Conservation (phyloP, 2,113 vertebrate species). For the Pygoscelis antarcticus region DNA sequence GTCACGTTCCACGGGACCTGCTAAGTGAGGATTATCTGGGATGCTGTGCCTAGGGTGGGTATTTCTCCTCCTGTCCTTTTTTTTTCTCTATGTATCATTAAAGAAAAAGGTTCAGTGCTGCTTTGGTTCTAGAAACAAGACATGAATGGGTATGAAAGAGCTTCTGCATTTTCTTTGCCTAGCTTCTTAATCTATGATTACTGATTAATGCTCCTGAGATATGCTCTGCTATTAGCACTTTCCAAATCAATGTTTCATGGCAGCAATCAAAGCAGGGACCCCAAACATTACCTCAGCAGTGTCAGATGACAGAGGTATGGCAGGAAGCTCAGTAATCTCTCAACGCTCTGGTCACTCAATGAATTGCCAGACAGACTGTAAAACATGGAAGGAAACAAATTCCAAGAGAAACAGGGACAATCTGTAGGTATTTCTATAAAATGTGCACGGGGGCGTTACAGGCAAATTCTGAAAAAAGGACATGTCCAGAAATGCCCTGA, state of each 20-base stretch:
- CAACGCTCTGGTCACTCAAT: conserved; percentile 71
- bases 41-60: not conserved
- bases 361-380: conserved; percentile 79
- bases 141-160: not conserved
- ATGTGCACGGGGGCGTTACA: accelerated
- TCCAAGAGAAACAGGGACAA: not conserved
- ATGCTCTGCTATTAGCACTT: not conserved
- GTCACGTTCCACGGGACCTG: not conserved
- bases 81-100: not conserved
- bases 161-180: not conserved
- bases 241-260: not conserved
- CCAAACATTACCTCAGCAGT: conserved; percentile 78
- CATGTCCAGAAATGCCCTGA: not conserved
- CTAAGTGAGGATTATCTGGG: not conserved
- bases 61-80: not conserved
- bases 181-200: not conserved
- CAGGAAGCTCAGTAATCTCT: conserved; percentile 73
- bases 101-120: not conserved
- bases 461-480: not conserved
- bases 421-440: not conserved
- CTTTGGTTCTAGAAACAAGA: not conserved
- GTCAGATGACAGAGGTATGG: conserved; percentile 71
- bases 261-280: not conserved
- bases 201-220: not conserved
- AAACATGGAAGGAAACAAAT: not conserved